A percentile compares a stretch with the other conserved stretches of the same genome.
phyloP scores from a whole-genome alignment of 2,888 invertebrate genomes.

The Muschampia plurimacula region DNA sequence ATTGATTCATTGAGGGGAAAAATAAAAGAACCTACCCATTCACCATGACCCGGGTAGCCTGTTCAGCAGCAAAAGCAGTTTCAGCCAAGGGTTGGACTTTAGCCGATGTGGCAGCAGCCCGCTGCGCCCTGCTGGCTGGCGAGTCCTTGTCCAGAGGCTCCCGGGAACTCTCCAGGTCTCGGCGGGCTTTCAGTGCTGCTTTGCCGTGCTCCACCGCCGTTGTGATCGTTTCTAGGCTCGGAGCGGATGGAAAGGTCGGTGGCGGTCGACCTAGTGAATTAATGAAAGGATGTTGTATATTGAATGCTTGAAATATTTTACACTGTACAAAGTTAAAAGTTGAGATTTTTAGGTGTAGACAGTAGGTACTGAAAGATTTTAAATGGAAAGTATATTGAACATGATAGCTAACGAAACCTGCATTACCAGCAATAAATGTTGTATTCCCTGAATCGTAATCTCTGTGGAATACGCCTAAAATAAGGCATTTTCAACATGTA shows the following conservation, averaged over 20 bases:
- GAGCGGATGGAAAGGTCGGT: slow-evolving; percentile 58
- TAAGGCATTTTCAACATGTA: too few relatives aligned
- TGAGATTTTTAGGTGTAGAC: neutral
- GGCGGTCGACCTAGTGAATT: slow-evolving; percentile 55
- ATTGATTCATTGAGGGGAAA: neutral
- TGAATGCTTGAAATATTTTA: neutral
- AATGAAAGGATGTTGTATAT: neutral
- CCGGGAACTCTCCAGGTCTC: slow-evolving; percentile 80
- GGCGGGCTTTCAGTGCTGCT: slow-evolving; percentile 83
- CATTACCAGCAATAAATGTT: too few relatives aligned
- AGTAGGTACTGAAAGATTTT: too few relatives aligned
- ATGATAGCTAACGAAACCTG: too few relatives aligned
- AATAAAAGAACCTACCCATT: slow-evolving; percentile 68
- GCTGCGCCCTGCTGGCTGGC: slow-evolving; percentile 90
- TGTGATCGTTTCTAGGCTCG: slow-evolving; percentile 69
- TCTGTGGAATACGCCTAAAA: too few relatives aligned
- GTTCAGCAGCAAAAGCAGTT: slow-evolving; percentile 88
- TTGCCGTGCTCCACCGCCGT: slow-evolving; percentile 85
- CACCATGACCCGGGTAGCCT: slow-evolving; percentile 87
- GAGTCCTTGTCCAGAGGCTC: slow-evolving; percentile 80
- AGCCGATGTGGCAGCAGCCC: slow-evolving; percentile 87
- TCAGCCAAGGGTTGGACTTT: slow-evolving; percentile 87
- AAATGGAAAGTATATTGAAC: too few relatives aligned
- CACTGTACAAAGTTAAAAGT: neutral
- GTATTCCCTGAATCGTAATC: too few relatives aligned